phyloP scores from a whole-genome alignment of 2,113 vertebrate species.

The Sylvietta virens region DNA sequence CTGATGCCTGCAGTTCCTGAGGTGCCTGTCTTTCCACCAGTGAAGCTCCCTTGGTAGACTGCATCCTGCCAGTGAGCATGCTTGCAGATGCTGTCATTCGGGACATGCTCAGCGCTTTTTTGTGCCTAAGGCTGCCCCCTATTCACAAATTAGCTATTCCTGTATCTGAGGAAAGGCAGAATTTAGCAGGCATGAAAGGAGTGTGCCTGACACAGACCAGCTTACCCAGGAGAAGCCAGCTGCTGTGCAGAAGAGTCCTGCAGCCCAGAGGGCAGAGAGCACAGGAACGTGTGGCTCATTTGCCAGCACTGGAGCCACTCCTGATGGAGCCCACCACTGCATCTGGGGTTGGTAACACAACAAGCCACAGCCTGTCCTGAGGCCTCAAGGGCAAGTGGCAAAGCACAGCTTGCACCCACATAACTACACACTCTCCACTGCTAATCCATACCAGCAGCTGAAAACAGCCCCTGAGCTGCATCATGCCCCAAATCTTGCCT shows the following conservation, averaged over 20 bases:
- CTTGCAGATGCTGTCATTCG: neutral
- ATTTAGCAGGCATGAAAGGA: neutral
- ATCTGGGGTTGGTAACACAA: neutral
- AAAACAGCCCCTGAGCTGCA: neutral
- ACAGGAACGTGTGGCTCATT: neutral
- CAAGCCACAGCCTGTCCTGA: neutral
- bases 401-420: neutral
- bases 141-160: neutral
- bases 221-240: neutral
- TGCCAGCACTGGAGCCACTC: neutral
- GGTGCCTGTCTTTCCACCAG: neutral
- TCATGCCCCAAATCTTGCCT: neutral
- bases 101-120: neutral
- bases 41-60: neutral
- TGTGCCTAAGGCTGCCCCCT: neutral
- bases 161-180: neutral
- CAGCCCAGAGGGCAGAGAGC: neutral
- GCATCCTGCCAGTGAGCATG: neutral
- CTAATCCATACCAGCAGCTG: neutral
- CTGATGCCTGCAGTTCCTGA: neutral
- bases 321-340: neutral
- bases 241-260: neutral
- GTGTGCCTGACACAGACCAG: neutral
- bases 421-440: neutral
- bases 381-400: neutral